Evolutionary conservation across 1,140 invertebrate species (phyloP), one percentile per base, ranked within the genome.

Genomic region (Drosophila dunni): DNA sequence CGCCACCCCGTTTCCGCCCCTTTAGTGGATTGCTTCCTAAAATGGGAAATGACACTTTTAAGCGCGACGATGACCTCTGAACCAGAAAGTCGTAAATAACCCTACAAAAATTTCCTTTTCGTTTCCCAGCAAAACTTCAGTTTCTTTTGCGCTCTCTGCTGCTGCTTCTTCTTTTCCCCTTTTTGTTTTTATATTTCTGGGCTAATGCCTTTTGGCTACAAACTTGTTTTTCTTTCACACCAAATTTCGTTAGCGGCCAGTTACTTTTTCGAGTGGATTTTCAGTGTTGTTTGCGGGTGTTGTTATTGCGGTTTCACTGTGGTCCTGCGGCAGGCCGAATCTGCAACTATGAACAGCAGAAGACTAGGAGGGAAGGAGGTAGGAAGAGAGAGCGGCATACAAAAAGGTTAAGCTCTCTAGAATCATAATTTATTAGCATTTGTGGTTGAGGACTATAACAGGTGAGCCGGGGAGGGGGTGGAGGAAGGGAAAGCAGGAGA

Each of bases 1-100:
- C 36, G 38, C 57, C 48, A 7, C n/a, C 10, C 36, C 7, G 33
- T 63, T 24, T 42, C 64, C 17, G 3, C 58, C 8, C 48, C 40
- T 54, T 56, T 48, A 7, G 20, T 34, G 29, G 64, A 29, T 51
- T 63, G 29, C 60, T 74, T 69, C 56, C 82, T 62, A 72, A 56
- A 88, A 88, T 86, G 83, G 71, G 81, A 88, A 88, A 88, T 88
- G 83, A 89, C 83, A 88, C 77, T 89, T 89, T 88, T 88, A 88
- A 88, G 84, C 82, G 84, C 83, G 79, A 89, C 78, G 79, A 73
- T 88, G 83, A 88, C 83, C 84, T 88, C 79, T 88, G 83, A 86
- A 88, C 83, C 83, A 89, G 84, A 88, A 88, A 83, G 76, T 88
- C 83, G 84, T 89, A 88, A 88, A 88, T 88, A 89, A 79, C 79